These are phyloP conservation scores for Gadopsis marmoratus DNA, from an alignment of 2,797 vertebrate genomes.

Conservation along the genomic window DNA sequence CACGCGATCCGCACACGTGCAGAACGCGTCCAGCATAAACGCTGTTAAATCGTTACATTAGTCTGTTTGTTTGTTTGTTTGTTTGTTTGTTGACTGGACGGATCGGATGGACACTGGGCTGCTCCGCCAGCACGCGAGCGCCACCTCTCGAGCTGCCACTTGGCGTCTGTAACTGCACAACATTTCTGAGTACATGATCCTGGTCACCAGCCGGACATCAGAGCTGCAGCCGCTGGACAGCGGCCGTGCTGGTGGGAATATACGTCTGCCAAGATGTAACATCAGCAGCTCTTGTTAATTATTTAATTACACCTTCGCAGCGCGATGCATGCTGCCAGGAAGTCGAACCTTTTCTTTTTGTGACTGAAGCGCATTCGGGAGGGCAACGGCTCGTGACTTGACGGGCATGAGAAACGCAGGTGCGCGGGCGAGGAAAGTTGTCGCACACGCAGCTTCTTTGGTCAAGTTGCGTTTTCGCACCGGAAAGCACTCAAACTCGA, in stretches of 20 bases:
- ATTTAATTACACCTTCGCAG: constrained; percentile 50
- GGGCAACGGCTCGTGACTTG: constrained; percentile 24
- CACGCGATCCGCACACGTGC: constrained; percentile 30
- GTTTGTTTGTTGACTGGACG: too few species aligned
- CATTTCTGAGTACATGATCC: constrained; percentile 35
- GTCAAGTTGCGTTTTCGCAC: constrained; percentile 61
- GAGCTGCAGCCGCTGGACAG: constrained; percentile 16
- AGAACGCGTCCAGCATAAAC: constrained; percentile 1
- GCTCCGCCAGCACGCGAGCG: constrained; percentile 2
- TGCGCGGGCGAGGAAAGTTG: constrained; percentile 52
- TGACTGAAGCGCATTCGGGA: background rate
- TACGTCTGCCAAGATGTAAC: constrained; percentile 54
- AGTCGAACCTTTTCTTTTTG: constrained; percentile 9
- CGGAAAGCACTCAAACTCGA: constrained; percentile 62
- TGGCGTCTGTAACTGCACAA: constrained; percentile 5
- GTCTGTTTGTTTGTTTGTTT: too few species aligned
- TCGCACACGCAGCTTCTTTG: constrained; percentile 40
- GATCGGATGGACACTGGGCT: constrained; percentile 15
- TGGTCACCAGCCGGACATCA: constrained; percentile 42
- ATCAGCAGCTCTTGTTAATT: constrained; percentile 63
- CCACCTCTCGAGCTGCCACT: constrained; percentile 25
- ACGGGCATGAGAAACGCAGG: constrained; percentile 51
- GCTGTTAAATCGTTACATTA: background rate
- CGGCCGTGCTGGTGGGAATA: too few species aligned
- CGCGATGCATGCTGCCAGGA: constrained; percentile 47